Base-by-base conservation (phyloP, 2,113 vertebrate species). In the Hyla sarda region DNA sequence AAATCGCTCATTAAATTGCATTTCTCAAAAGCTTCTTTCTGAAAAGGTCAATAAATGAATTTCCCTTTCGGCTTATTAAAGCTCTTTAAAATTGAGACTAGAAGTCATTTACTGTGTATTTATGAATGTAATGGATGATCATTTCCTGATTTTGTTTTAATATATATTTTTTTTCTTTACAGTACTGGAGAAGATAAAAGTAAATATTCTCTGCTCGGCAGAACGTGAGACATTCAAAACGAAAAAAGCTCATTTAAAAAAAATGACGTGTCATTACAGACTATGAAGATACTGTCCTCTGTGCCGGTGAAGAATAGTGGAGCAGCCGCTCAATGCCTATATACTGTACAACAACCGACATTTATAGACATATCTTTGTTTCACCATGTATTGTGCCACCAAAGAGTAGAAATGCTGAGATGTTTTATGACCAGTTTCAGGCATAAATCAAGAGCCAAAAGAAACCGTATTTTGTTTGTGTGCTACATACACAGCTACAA, bases 171-270 rank as follows among this genome's bases (percentile, higher is more conserved):
- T 89, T 88, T 87, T 90, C 89, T 87, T 90, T 89, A 23, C 52
- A 95, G 95, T 95, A 95, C 74, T 95, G 95, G 95, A 94, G 95
- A 91, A 94, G 95, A 91, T 95, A 90, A 94, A 41, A 21, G n/a
- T 52, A 73, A 1, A 1, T 75, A 82, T 84, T 79, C 0, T 62
- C 13, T 25, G 34, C 45, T 72, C 48, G 30, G 9, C 16, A 48
- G 71, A 14, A 56, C 54, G 74, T 45, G 14, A 60, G 45, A 34
- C 16, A 17, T 62, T 37, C 37, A 17, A 47, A 47, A 4, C 12
- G 10, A 81, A 13, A n/a, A 62, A 65, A 12, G 34, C 14, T 19
- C 32, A 69, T 12, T 1, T 19, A 34, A 4, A 71, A 4, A 71
- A 71, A 41, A 41, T 9, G 4, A 71, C 37, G 34, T 71, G 58